Conservation (phyloP, 2,113 vertebrate species). For the Thermophis baileyi region DNA sequence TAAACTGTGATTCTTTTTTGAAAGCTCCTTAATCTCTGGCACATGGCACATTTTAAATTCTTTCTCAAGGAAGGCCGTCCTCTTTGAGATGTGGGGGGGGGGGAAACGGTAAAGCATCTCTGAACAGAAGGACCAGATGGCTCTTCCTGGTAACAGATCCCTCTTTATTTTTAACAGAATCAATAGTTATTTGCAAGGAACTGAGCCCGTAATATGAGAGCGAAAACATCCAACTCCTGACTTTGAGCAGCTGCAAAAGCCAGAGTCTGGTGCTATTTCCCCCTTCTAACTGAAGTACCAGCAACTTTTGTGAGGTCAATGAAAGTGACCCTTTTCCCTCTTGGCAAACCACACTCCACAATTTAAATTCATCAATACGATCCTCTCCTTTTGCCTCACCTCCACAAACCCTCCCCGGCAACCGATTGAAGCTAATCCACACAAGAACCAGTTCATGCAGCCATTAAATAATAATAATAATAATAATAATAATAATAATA, state of each 20-base stretch:
- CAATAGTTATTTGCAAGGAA: constrained; percentile 73
- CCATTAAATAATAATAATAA: neutral
- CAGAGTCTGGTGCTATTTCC: constrained; percentile 51
- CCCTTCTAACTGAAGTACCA: constrained; percentile 36
- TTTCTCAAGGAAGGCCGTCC: neutral
- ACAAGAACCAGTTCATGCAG: constrained; percentile 59
- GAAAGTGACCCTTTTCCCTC: constrained; percentile 37
- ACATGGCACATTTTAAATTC: neutral
- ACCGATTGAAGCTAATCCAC: constrained; percentile 69
- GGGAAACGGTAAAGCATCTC: constrained; percentile 55
- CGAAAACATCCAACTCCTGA: constrained; percentile 48
- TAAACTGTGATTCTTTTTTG: neutral
- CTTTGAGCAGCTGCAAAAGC: constrained; percentile 45
- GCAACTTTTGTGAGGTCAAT: constrained; percentile 38
- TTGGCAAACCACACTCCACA: constrained; percentile 44
- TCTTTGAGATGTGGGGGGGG: constrained; percentile 58
- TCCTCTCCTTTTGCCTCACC: constrained; percentile 59
- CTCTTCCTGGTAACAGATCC: constrained; percentile 60
- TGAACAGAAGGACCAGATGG: constrained; percentile 54
- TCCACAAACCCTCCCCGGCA: constrained; percentile 36
- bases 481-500: no score
- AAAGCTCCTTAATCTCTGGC: constrained; percentile 8
- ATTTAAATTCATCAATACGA: constrained; percentile 57
- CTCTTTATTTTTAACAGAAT: constrained; percentile 76
- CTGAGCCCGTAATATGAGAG: constrained; percentile 61